phyloP scores from a whole-genome alignment of 2,888 invertebrate genomes.

The Ennomos erosarius region DNA sequence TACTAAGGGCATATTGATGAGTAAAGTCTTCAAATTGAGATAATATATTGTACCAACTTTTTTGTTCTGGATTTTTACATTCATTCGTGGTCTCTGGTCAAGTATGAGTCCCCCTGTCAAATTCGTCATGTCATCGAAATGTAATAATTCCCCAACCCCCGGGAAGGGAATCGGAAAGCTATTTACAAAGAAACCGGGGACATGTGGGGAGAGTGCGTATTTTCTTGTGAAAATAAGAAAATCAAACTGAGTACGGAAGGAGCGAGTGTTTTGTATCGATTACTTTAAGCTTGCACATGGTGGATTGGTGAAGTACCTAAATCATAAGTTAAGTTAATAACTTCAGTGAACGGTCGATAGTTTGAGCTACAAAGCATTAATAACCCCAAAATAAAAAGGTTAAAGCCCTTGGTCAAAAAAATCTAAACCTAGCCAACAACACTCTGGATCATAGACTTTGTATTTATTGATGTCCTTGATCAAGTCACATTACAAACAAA shows the following conservation, averaged over 20 bases:
- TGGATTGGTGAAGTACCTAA: neutral
- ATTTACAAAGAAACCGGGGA: conserved; percentile 73
- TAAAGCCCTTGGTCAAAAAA: too few relatives aligned
- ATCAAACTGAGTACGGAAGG: conserved; percentile 56
- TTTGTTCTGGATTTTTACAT: neutral
- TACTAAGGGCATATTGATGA: too few relatives aligned
- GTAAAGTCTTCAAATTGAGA: too few relatives aligned
- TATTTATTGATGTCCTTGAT: too few relatives aligned
- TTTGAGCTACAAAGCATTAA: too few relatives aligned
- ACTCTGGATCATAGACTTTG: too few relatives aligned
- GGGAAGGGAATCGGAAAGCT: conserved; percentile 65
- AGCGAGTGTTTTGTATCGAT: conserved; percentile 48
- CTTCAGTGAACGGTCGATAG: too few relatives aligned
- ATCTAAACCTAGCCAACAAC: too few relatives aligned
- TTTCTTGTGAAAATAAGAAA: conserved; percentile 62
- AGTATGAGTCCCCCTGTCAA: conserved; percentile 63
- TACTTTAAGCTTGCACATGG: conserved; percentile 2
- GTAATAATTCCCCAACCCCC: conserved; percentile 72
- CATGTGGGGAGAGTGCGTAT: conserved; percentile 53
- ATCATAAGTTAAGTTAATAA: neutral
- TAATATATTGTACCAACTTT: too few relatives aligned
- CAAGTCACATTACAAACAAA: too few relatives aligned
- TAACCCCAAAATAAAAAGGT: too few relatives aligned
- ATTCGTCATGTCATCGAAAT: conserved; percentile 83
- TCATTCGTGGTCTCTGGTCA: conserved; percentile 51